Evolutionary conservation across 2,888 invertebrate species (phyloP), one percentile per base, ranked within the genome.

Genomic region (Nebria salina): DNA sequence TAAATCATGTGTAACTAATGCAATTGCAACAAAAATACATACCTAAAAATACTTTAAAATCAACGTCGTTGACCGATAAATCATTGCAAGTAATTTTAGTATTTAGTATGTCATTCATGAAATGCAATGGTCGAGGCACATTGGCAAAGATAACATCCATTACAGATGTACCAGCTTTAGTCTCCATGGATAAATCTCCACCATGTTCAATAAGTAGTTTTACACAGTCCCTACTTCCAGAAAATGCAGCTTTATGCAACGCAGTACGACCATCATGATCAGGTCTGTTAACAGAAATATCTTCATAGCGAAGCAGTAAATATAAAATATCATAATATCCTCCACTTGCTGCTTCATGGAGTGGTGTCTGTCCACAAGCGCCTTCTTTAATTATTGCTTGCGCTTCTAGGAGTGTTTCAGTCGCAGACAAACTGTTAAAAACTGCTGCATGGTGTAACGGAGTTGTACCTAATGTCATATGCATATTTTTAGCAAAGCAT

Each of bases 221-320:
- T 65, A 91, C 87, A 83, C 91, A 91, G 74, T 90, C 89, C 65
- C 89, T 88, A 82, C 90, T 90, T 41, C 90, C 90, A 81, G 89
- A 88, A 82, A 88, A 89, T 13, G 91, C 91, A 26, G 92, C 92
- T 78, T 89, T 87, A 84, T 91, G 91, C 9, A 92, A 87, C 13
- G 92, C 89, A 15, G 91, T 91, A 9, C 90, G 87, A 54, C 90
- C 88, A 15, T 85, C 85, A 83, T 84, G 82, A 72, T 87, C 87
- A 6, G 82, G 82, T 72, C 82, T 83, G 80, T 87, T 86, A 1
- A 83, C 34, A 76, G 82, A 75, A 34, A 86, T 83, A 43, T 85
- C 83, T 42, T 84, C 84, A 8, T 83, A 77, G 15, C 84, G 84
- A 74, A 87, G 81, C 72, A 87, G 83, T 75, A 85, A 82, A 77